These are phyloP conservation scores for Scartelaos histophorus DNA, from an alignment of 2,113 vertebrate genomes.

Conservation along the genomic window DNA sequence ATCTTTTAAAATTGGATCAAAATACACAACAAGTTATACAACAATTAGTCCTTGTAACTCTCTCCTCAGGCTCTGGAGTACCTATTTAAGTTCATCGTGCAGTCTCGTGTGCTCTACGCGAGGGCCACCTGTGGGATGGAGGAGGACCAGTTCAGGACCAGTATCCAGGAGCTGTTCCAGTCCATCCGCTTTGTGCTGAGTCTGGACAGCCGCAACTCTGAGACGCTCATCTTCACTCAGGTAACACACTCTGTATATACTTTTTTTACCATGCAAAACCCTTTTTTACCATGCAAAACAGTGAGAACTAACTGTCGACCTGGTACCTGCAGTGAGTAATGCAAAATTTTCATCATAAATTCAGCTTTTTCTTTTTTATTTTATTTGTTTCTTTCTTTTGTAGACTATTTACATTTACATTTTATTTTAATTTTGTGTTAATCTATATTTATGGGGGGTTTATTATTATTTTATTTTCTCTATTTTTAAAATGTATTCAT, in stretches of 20 bases:
- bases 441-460: too few species aligned
- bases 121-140: slow-evolving; percentile 96
- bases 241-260: slow-evolving; percentile 59
- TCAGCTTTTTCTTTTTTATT: too few species aligned
- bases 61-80: slow-evolving; percentile 89
- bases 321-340: too few species aligned
- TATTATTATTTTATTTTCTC: background rate
- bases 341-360: too few species aligned
- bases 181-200: slow-evolving; percentile 97
- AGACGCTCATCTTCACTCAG: slow-evolving; percentile 97
- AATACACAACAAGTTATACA: too few species aligned
- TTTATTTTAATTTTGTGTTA: too few species aligned
- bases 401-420: too few species aligned
- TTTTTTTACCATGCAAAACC: too few species aligned
- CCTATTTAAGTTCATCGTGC: slow-evolving; percentile 98
- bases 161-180: slow-evolving; percentile 96
- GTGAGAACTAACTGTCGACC: too few species aligned
- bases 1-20: too few species aligned
- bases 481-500: background rate
- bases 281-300: too few species aligned
- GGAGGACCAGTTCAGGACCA: slow-evolving; percentile 92
- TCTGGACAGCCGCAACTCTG: slow-evolving; percentile 93
- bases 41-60: background rate
- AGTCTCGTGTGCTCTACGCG: slow-evolving; percentile 95
- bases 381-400: too few species aligned